Percentiles rank a stretch among this genome's conserved stretches.
Conservation (phyloP, 2,797 vertebrate genomes). For the Hyperoplus immaculatus region DNA sequence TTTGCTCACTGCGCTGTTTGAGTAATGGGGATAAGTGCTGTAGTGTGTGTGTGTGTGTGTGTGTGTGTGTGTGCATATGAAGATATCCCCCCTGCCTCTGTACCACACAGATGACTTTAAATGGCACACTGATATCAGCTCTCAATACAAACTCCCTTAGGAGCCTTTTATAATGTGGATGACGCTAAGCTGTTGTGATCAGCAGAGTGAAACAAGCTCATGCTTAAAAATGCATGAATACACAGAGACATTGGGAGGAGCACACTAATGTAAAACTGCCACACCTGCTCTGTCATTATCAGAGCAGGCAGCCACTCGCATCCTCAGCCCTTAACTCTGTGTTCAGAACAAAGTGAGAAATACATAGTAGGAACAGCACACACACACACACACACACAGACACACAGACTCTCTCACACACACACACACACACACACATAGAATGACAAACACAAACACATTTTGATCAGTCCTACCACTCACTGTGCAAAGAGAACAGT, state of each 20-base stretch:
- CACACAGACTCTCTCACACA: constrained; percentile 27
- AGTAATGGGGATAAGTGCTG: constrained; percentile 25
- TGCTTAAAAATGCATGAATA: background rate
- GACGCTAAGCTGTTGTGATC: constrained; percentile 29
- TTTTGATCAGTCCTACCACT: constrained; percentile 71
- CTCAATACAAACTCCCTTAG: constrained; percentile 15
- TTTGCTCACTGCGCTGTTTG: constrained; percentile 45
- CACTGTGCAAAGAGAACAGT: constrained; percentile 77
- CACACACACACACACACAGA: constrained; percentile 30
- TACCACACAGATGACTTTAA: constrained; percentile 34
- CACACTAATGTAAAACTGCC: constrained; percentile 1
- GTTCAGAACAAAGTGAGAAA: constrained; percentile 55
- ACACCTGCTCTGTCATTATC: constrained; percentile 43
- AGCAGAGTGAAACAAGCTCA: background rate
- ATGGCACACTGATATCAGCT: constrained; percentile 39
- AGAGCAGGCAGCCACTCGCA: constrained; percentile 31
- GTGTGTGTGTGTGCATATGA: background rate
- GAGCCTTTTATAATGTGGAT: constrained; percentile 17
- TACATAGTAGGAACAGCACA: constrained; percentile 33
- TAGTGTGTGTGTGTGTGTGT: background rate
- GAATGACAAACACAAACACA: constrained; percentile 57
- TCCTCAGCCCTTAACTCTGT: constrained; percentile 44
- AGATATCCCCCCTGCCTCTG: constrained; percentile 7
- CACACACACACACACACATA: constrained; percentile 60
- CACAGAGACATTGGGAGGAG: constrained; percentile 5